A percentile compares a stretch with the other conserved stretches of the same genome.
phyloP scores from a whole-genome alignment of 2,888 invertebrate genomes.

The Drosophila pseudotakahashii region DNA sequence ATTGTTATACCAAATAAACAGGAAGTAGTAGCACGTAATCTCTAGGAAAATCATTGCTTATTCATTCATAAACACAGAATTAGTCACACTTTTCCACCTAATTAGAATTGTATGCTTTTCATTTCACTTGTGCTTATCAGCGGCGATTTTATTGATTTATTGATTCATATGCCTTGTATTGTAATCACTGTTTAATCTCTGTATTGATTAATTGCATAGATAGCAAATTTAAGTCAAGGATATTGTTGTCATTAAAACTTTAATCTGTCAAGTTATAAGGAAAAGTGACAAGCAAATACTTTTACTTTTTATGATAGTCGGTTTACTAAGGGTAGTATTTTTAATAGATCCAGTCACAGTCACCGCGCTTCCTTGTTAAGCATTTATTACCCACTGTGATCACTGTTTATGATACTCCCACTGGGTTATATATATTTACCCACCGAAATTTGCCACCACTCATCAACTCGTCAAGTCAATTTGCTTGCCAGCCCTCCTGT shows the following conservation, averaged over 20 bases:
- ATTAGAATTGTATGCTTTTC: conserved; percentile 16
- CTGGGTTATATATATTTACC: not conserved
- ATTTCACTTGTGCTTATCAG: conserved; percentile 17
- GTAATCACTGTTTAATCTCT: conserved; percentile 11
- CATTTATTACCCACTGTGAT: conserved; percentile 7
- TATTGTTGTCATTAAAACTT: not conserved
- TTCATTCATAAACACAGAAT: not conserved
- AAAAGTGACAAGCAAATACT: not conserved
- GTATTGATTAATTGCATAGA: not conserved
- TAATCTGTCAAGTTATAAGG: too few relatives aligned
- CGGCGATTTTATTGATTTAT: not conserved
- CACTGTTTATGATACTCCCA: conserved; percentile 23
- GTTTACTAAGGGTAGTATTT: too few relatives aligned
- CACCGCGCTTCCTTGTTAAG: not conserved
- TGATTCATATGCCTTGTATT: conserved; percentile 13
- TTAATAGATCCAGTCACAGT: conserved; percentile 3
- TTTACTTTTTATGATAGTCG: not conserved
- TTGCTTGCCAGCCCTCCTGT: conserved; percentile 55
- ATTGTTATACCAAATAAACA: conserved; percentile 1
- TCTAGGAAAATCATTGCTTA: not conserved
- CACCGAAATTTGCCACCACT: conserved; percentile 13
- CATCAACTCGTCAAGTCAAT: conserved; percentile 28
- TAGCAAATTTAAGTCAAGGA: not conserved
- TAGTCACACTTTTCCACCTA: conserved; percentile 9
- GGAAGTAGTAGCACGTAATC: conserved; percentile 3